These are phyloP conservation scores for Coptodon bakossiorum DNA, from an alignment of 2,113 vertebrate genomes.

Conservation along the genomic window DNA sequence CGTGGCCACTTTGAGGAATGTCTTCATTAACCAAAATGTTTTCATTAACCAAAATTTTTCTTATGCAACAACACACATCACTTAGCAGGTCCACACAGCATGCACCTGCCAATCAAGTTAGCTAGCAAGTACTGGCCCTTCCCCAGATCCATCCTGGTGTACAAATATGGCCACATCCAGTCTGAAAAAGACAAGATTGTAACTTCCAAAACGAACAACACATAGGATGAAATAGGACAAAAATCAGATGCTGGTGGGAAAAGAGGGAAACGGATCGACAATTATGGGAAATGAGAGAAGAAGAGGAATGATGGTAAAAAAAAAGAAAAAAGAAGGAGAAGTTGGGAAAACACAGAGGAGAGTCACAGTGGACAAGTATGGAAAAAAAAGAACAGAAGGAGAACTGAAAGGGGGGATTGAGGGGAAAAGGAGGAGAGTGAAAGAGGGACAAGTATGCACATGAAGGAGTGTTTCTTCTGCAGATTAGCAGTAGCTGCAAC, in stretches of 20 bases:
- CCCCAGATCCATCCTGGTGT: not conserved
- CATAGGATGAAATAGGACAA: not conserved
- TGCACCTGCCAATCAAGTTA: not conserved
- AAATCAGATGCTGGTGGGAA: not conserved
- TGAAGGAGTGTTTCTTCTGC: constrained; percentile 49
- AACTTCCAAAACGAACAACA: not conserved
- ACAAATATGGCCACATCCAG: not conserved
- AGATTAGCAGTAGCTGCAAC: constrained; percentile 60
- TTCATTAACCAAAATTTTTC: rapidly evolving
- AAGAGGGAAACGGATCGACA: not conserved
- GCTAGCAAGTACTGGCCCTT: not conserved
- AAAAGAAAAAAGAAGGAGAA: not conserved
- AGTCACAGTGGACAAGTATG: constrained; percentile 5
- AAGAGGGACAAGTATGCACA: constrained; percentile 55
- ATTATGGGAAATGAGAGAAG: constrained; percentile 36
- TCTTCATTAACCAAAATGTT: not conserved
- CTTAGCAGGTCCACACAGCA: not conserved
- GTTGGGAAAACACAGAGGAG: constrained; percentile 10
- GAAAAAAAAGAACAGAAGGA: not conserved
- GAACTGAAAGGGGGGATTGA: constrained; percentile 4
- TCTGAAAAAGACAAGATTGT: not conserved
- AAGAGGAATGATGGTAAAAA: not conserved
- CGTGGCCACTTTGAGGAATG: not conserved
- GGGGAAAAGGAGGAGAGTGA: not conserved
- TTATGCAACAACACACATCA: not conserved